These are phyloP conservation scores for Semaprochilodus insignis DNA, from an alignment of 2,797 vertebrate species.

Conservation along the genomic window DNA sequence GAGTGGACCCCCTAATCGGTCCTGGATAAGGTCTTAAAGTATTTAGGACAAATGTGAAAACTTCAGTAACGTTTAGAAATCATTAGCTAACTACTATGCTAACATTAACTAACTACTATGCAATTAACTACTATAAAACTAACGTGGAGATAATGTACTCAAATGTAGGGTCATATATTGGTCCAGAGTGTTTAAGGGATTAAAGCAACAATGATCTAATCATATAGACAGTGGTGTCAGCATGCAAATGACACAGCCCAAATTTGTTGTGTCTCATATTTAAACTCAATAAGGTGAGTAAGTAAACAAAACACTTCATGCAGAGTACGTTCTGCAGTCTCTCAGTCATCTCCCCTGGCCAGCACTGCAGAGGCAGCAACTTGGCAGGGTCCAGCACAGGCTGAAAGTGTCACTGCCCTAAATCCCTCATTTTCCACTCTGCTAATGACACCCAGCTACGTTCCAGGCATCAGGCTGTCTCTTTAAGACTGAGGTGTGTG, in stretches of 20 bases:
- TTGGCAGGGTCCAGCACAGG: not conserved
- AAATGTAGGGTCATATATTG: no score
- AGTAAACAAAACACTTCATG: conserved; percentile 35
- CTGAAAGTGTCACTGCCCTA: not conserved
- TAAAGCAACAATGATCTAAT: not conserved
- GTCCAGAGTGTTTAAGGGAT: not conserved
- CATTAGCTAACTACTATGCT: no score
- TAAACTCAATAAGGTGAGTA: conserved; percentile 2
- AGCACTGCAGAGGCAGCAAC: not conserved
- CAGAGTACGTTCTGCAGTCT: not conserved
- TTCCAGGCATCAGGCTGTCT: conserved; percentile 5
- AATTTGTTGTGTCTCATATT: not conserved
- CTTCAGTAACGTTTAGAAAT: no score
- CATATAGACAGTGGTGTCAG: not conserved
- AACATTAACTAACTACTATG: no score
- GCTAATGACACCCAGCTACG: not conserved
- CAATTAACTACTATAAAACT: no score
- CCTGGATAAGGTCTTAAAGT: no score
- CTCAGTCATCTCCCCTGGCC: not conserved
- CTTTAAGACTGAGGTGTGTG: not conserved
- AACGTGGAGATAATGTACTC: no score
- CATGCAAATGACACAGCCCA: not conserved
- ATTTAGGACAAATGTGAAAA: no score
- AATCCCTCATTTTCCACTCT: conserved; percentile 6
- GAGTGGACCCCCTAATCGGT: no score